These are phyloP conservation scores for Cheiracanthium punctorium DNA, from an alignment of 2,888 invertebrate genomes.

Conservation along the genomic window DNA sequence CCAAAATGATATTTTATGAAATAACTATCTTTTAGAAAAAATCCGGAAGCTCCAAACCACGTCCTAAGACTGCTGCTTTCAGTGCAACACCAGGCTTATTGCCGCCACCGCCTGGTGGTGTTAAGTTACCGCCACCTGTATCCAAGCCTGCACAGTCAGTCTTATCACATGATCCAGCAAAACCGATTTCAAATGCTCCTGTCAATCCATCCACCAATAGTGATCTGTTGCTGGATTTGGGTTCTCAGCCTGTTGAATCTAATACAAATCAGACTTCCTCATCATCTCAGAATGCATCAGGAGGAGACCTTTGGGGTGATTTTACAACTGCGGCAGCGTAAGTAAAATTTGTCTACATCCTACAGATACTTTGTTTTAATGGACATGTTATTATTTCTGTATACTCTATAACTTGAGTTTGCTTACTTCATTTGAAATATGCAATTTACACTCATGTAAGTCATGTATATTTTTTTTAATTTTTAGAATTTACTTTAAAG, in stretches of 20 bases:
- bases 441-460: too few species aligned
- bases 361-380: not conserved
- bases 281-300: slow-evolving; percentile 26
- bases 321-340: slow-evolving; percentile 62
- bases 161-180: slow-evolving; percentile 13
- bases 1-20: too few species aligned
- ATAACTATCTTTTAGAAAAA: too few species aligned
- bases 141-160: slow-evolving; percentile 79
- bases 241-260: not conserved
- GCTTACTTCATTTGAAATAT: too few species aligned
- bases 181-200: slow-evolving; percentile 1
- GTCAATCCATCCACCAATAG: not conserved
- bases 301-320: slow-evolving; percentile 63
- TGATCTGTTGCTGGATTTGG: slow-evolving; percentile 57
- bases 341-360: too few species aligned
- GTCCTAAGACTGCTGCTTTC: slow-evolving; percentile 79
- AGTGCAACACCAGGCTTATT: slow-evolving; percentile 78
- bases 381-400: too few species aligned
- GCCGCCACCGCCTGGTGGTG: slow-evolving; percentile 89
- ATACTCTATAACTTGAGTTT: too few species aligned
- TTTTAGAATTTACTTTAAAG: too few species aligned
- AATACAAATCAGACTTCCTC: slow-evolving; percentile 20
- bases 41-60: slow-evolving; percentile 80
- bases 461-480: too few species aligned
- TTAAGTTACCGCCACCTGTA: slow-evolving; percentile 90